Base-by-base conservation (phyloP, 2,113 vertebrate species). In the Cyanistes caeruleus region DNA sequence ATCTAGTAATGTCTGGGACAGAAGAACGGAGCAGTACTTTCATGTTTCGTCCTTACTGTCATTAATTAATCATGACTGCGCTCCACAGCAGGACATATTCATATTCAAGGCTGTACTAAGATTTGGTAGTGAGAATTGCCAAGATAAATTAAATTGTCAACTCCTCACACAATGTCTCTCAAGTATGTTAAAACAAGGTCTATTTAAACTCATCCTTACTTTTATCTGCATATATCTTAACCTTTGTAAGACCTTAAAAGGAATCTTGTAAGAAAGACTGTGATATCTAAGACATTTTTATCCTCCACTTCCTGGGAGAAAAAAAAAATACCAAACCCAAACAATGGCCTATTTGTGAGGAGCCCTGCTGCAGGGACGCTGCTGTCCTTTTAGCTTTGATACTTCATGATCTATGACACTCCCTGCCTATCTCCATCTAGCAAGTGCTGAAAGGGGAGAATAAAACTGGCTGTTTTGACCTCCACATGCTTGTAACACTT, bases 331-430 rank as follows among this genome's bases (percentile, higher is more conserved):
- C 4, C 27, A 46, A 72, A 46, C 28, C 6, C 23, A 59, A 74
- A 93, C 90, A 96, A 90, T 51, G 39, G 68, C 33, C 43, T 75
- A 23, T 46, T 94, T 96, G 80, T 95, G 41, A 89, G n/a, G 22
- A 43, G 27, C 7, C 9, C 20, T 30, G n/a, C 30, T 58, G 27
- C 79, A 81, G 49, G 53, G 58, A 56, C 0, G 0, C n/a, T 70
- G 67, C 11, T 84, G 59, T 49, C 76, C 63, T 62, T 83, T 53
- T 4, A 73, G 72, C 88, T 96, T 90, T 88, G 84, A 90, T 78
- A 64, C 27, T 68, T 43, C 68, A 84, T 80, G 72, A 86, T 75
- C 89, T 95, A 16, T 92, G 86, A 91, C 68, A 95, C 24, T 28
- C 55, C 7, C 53, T 60, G 68, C 76, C 91, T 93, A 95, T 92